Evolutionary conservation across 2,797 vertebrate species (phyloP).

Genomic region (Anguilla obscura): DNA sequence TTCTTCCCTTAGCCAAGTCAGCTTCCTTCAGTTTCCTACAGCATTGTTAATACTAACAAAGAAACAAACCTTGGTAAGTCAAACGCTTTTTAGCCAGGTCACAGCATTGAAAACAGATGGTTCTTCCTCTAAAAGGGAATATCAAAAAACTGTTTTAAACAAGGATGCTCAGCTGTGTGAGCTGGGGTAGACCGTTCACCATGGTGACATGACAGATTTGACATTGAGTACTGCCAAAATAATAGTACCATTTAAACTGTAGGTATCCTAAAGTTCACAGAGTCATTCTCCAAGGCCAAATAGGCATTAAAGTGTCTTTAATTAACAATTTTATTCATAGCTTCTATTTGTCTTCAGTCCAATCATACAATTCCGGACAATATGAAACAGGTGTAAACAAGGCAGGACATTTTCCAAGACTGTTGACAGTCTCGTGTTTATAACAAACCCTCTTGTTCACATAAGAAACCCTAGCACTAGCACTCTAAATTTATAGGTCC

Average conservation of each 20-base stretch:
- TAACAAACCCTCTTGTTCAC: not conserved
- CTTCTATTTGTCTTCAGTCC: not conserved
- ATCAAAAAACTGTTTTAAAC: not conserved
- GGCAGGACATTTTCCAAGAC: not conserved
- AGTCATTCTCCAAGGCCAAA: not conserved
- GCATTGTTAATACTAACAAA: constrained; percentile 30
- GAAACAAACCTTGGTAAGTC: not conserved
- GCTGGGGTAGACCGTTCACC: not conserved
- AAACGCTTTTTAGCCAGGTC: not conserved
- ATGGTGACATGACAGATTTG: not conserved
- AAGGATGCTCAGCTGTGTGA: constrained; percentile 21
- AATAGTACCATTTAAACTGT: not conserved
- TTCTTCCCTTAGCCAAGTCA: constrained; percentile 40
- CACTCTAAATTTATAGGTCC: not conserved
- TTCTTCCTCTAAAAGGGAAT: not conserved
- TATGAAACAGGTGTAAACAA: not conserved
- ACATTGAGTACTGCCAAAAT: not conserved
- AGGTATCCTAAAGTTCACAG: not conserved
- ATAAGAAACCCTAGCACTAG: not conserved
- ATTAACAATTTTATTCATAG: not conserved
- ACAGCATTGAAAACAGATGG: not conserved
- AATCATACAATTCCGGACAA: not conserved
- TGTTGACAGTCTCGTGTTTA: not conserved
- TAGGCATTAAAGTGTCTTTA: not conserved
- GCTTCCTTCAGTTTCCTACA: constrained; percentile 44